These are phyloP conservation scores for Ephydatia muelleri DNA, from an alignment of 37 sponge, comb jelly and placozoan species.

Conservation along the genomic window DNA sequence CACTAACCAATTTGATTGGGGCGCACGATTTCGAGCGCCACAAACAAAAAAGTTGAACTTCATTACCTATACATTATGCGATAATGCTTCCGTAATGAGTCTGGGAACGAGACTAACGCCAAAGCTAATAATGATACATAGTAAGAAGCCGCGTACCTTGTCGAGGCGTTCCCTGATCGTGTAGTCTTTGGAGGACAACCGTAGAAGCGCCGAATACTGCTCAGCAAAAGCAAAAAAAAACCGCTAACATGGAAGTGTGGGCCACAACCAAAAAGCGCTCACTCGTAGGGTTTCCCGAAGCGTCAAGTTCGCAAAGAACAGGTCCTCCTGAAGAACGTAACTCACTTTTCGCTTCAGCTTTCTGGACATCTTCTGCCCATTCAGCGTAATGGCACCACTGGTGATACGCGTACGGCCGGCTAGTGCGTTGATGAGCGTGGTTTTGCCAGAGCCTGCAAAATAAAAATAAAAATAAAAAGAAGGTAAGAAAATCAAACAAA, in stretches of 20 bases:
- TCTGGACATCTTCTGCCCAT: conserved; percentile 63
- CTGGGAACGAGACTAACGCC: no score
- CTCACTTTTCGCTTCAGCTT: conserved; percentile 50
- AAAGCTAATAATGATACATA: no score
- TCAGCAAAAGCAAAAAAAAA: no score
- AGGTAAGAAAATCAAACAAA: no score
- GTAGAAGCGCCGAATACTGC: conserved; percentile 77
- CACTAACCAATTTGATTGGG: no score
- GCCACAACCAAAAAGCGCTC: no score
- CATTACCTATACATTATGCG: no score
- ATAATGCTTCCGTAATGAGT: no score
- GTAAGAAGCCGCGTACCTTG: background rate
- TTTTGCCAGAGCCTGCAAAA: conserved; percentile 77
- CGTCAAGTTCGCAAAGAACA: conserved; percentile 82
- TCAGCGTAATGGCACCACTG: conserved; percentile 49
- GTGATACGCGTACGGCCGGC: conserved; percentile 42
- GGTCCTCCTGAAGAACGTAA: conserved; percentile 85
- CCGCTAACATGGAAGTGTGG: no score
- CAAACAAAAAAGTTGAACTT: no score
- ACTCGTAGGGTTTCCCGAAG: conserved; percentile 71
- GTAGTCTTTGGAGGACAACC: conserved; percentile 48
- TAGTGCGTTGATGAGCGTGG: conserved; percentile 79
- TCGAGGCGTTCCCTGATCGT: background rate
- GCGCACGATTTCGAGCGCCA: no score
- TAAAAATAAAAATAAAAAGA: no score